Base-by-base conservation (phyloP, 2,797 vertebrate genomes). In the Hephaestus fuliginosus region DNA sequence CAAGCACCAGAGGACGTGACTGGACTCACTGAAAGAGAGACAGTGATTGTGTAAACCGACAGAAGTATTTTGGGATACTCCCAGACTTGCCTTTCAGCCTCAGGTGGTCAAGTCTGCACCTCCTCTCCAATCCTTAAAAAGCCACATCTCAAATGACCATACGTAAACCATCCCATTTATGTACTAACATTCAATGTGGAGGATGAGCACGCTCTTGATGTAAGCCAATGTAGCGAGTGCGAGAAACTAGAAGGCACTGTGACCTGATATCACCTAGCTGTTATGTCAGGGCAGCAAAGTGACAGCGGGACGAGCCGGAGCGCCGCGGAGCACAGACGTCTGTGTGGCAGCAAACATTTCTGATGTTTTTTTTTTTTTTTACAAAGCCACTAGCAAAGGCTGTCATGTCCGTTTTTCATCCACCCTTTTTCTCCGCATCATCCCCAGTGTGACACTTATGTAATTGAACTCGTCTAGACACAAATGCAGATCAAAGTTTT, bases 41-140 rank as follows among this genome's bases (percentile, higher is more conserved):
- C 11, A 0, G 76, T 5, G 51, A 57, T 82, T 82, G 52, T 63
- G 81, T 51, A 82, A 85, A 82, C 8, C 9, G 82, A 44, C 57
- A 33, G 39, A 87, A 75, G 81, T 89, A 85, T 91, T 91, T 90
- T 87, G n/a, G 84, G 76, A 81, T 74, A 11, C 56, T 78, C 76
- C 53, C 57, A 77, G 74, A 82, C 56, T 78, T 70, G 75, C 28
- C 44, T 82, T 76, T 57, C 62, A 67, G 36, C 86, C 57, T 86
- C 73, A 85, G 64, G 84, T 81, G 75, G 77, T 75, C 48, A 41
- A 15, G 64, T 75, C 46, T 7, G 28, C 74, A 25, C 72, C 33
- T 3, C 68, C 70, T 20, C 51, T 86, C 36, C n/a, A 64, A 71
- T 83, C 78, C 76, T 71, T 83, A 86, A 89, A 88, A 90, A 88